Conservation (phyloP, 2,888 invertebrate genomes). For the Zootermopsis nevadensis region DNA sequence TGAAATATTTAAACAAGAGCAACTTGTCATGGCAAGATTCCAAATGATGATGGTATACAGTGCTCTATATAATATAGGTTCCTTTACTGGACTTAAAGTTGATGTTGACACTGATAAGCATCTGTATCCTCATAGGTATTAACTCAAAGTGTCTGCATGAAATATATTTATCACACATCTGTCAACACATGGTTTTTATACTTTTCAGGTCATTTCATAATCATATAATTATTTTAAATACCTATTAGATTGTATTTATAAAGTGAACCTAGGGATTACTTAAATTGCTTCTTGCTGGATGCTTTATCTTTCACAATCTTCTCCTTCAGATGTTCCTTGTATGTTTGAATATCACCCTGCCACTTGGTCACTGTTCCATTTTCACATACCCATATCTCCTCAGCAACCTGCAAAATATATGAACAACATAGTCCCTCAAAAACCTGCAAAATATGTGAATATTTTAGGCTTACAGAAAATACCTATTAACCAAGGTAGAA, state of each 20-base stretch:
- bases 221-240: not conserved
- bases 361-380: slow-evolving; percentile 96
- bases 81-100: not conserved
- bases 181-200: slow-evolving; percentile 7
- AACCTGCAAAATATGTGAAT: slow-evolving; percentile 72
- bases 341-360: slow-evolving; percentile 95
- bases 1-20: not conserved
- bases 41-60: not conserved
- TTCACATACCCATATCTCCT: slow-evolving; percentile 99
- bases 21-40: not conserved
- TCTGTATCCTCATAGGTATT: not conserved
- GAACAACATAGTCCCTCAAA: slow-evolving; percentile 79
- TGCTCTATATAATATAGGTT: not conserved
- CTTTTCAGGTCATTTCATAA: not conserved
- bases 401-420: slow-evolving; percentile 81
- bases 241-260: not conserved
- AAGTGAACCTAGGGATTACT: slow-evolving; percentile 21
- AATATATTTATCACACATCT: not conserved
- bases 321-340: slow-evolving; percentile 93
- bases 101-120: not conserved
- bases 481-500: no score
- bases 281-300: slow-evolving; percentile 40
- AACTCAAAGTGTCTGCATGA: not conserved
- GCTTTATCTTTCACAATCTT: slow-evolving; percentile 81
- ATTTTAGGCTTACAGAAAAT: no score